Evolutionary conservation across 1,140 invertebrate species (phyloP).

Genomic region (Fopius arisanus): DNA sequence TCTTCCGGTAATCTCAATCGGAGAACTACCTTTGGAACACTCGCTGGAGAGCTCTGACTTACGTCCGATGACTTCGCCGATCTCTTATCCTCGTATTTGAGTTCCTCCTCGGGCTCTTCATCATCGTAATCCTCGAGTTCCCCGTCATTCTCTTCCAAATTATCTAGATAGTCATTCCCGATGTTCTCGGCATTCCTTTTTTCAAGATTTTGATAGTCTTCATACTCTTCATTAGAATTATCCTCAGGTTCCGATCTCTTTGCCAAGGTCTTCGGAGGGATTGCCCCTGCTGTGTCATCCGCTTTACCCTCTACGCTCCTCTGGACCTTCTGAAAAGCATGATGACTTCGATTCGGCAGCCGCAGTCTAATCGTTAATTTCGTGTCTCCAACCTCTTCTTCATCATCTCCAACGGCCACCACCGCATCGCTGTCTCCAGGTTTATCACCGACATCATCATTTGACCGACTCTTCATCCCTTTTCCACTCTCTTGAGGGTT

Average conservation of each 20-base stretch:
- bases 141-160: conserved; percentile 14
- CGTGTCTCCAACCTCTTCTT: conserved; percentile 16
- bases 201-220: not conserved
- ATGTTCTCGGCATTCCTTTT: conserved; percentile 16
- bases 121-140: conserved; percentile 15
- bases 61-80: not conserved
- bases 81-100: not conserved
- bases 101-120: not conserved
- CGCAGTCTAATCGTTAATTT: conserved; percentile 24
- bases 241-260: conserved; percentile 8
- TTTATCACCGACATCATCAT: not conserved
- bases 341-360: conserved; percentile 18
- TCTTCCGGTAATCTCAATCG: not conserved
- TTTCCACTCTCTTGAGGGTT: not conserved
- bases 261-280: not conserved
- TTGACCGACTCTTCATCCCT: not conserved
- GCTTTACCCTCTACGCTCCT: not conserved
- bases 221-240: not conserved
- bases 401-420: conserved; percentile 27
- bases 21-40: not conserved
- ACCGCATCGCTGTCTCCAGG: conserved; percentile 10
- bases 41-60: not conserved
- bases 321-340: not conserved
- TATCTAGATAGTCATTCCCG: conserved; percentile 16
- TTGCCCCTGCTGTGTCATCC: not conserved